Evolutionary conservation across 1,140 invertebrate genomes (phyloP).

Genomic region (Calephelis virginiensis): DNA sequence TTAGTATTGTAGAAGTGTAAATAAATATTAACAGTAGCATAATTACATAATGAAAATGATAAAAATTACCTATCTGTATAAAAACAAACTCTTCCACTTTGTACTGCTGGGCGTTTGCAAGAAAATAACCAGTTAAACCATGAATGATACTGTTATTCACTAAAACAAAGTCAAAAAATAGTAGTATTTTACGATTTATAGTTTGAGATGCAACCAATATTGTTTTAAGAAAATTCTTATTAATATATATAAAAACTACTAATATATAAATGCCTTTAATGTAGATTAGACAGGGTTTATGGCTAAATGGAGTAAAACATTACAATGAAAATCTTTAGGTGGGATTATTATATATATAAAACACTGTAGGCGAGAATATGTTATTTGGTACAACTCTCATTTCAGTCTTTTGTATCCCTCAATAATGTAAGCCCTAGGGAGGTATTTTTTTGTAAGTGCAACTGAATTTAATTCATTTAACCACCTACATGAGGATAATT

Average conservation of each 20-base stretch:
- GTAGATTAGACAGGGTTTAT: too few relatives aligned
- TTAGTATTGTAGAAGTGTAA: background rate
- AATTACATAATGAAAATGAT: constrained; percentile 24
- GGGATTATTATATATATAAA: too few relatives aligned
- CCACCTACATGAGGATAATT: too few relatives aligned
- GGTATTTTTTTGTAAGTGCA: too few relatives aligned
- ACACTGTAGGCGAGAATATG: too few relatives aligned
- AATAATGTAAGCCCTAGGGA: too few relatives aligned
- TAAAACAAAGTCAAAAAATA: constrained; percentile 16
- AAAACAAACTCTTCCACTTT: constrained; percentile 53
- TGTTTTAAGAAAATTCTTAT: constrained; percentile 2
- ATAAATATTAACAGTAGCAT: constrained; percentile 20
- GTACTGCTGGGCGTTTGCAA: constrained; percentile 54
- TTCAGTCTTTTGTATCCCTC: too few relatives aligned
- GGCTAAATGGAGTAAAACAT: too few relatives aligned
- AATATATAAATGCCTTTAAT: background rate
- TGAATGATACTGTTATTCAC: constrained; percentile 21
- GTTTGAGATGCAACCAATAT: constrained; percentile 21
- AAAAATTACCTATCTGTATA: constrained; percentile 26
- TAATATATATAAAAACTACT: constrained; percentile 21
- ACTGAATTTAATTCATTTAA: too few relatives aligned
- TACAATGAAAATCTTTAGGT: too few relatives aligned
- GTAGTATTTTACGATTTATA: constrained; percentile 14
- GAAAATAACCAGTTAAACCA: constrained; percentile 27
- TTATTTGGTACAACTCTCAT: too few relatives aligned